phyloP scores from a whole-genome alignment of 2,113 vertebrate species.

The Platichthys stellatus region DNA sequence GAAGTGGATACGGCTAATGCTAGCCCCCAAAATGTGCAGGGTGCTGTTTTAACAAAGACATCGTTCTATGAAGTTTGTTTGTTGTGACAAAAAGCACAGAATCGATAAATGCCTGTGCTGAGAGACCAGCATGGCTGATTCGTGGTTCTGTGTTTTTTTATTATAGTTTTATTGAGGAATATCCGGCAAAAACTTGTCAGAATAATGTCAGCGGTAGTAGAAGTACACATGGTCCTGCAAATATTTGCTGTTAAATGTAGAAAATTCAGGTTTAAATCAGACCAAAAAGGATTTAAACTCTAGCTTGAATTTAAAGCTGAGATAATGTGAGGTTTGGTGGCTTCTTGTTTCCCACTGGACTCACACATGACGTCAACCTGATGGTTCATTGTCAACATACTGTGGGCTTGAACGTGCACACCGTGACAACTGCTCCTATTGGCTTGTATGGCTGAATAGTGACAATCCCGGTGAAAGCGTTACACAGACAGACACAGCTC shows the following conservation, averaged over 20 bases:
- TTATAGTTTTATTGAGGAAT: background rate
- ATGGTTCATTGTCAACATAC: constrained; percentile 1
- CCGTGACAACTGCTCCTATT: constrained; percentile 10
- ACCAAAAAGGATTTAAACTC: background rate
- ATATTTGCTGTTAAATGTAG: background rate
- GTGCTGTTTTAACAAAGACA: background rate
- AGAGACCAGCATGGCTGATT: no score
- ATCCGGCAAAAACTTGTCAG: no score
- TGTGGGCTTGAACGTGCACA: constrained; percentile 14
- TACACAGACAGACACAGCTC: constrained; percentile 52
- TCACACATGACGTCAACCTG: background rate
- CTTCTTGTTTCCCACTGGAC: background rate
- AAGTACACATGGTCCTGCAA: background rate
- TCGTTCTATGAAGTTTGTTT: background rate
- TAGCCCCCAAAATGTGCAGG: no score
- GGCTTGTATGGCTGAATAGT: constrained; percentile 38
- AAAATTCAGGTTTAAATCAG: background rate
- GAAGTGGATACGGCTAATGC: background rate
- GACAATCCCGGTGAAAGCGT: constrained; percentile 58
- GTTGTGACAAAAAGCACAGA: background rate
- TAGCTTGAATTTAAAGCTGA: background rate
- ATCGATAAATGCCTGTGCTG: background rate
- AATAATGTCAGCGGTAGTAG: background rate
- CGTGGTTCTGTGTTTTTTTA: no score
- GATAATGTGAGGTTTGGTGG: background rate